Percentiles rank a stretch among this genome's conserved stretches.
Conservation (phyloP, 2,113 vertebrate species). For the Elaphurus davidianus region DNA sequence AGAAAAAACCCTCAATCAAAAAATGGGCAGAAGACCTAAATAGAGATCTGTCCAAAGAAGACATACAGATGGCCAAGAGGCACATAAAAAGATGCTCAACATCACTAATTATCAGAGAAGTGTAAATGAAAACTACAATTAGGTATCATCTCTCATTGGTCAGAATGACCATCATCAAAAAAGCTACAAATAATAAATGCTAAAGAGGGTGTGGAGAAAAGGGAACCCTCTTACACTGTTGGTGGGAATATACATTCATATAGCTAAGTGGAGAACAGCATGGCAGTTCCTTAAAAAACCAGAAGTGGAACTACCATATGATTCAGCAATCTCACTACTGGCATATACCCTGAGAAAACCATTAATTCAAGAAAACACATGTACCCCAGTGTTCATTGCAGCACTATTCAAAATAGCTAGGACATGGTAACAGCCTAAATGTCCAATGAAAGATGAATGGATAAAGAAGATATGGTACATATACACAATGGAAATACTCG, state of each 20-base stretch:
- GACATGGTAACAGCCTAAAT: background rate
- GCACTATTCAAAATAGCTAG: background rate
- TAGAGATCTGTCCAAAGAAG: background rate
- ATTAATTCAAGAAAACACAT: background rate
- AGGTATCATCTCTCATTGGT: background rate
- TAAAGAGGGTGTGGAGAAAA: background rate
- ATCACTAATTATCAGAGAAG: background rate
- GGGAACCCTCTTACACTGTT: background rate
- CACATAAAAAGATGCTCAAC: background rate
- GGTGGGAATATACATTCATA: background rate
- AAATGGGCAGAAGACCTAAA: background rate
- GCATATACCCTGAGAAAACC: background rate
- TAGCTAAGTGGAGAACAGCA: background rate
- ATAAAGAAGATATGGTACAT: background rate
- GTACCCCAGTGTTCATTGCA: background rate
- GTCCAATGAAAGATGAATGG: background rate
- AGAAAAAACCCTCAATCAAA: background rate
- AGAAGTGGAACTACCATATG: background rate
- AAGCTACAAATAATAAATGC: background rate
- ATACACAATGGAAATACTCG: background rate
- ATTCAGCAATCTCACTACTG: background rate
- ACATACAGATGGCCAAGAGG: background rate
- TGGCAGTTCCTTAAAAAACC: background rate
- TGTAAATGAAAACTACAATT: background rate
- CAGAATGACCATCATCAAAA: background rate